Base-by-base conservation (phyloP, 2,888 invertebrate genomes). In the Neria commutata region DNA sequence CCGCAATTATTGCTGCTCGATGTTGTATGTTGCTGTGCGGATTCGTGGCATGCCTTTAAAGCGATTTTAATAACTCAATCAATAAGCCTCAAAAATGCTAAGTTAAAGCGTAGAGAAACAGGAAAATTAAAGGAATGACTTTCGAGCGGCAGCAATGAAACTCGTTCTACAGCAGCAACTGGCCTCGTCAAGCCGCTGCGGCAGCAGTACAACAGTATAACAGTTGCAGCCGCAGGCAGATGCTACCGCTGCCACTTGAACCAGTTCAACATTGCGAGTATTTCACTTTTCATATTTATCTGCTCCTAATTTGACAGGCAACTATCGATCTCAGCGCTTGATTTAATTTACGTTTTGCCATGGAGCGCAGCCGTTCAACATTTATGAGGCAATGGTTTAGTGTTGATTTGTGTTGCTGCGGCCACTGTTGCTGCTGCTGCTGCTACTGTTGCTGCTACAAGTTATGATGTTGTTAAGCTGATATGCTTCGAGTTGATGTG, bases 41-140 rank as follows among this genome's bases (percentile, higher is more conserved):
- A 17, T 42, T 42, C 42, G 42, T 42, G 17, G 68, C 65, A 69
- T 71, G 72, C 73, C n/a, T 64, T 72, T 65, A 73, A 71, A 71
- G 63, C 67, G 71, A 73, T 72, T 70, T 68, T 73, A 72, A 72
- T 72, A 69, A 72, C 73, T 72, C 71, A 72, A 72, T 72, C 72
- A 72, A 73, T 72, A 73, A 71, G 73, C 73, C 70, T 73, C 72
- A 71, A 73, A 72, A 73, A 70, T 34, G 34, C 16, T 17, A 63
- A 62, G 56, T 34, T 59, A 45, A 54, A 55, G 17, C 46, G 26
- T 25, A n/a, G 48, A n/a, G n/a, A 2, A 49, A 33, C 33, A 49
- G 29, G 33, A 33, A 17, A 49, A 55, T 24, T 29, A 34, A 51
- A 52, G 57, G 62, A 50, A 62, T n/a, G n/a, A n/a, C n/a, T n/a